These are phyloP conservation scores for Phainopepla nitens DNA, from an alignment of 2,113 vertebrate species.

Conservation along the genomic window DNA sequence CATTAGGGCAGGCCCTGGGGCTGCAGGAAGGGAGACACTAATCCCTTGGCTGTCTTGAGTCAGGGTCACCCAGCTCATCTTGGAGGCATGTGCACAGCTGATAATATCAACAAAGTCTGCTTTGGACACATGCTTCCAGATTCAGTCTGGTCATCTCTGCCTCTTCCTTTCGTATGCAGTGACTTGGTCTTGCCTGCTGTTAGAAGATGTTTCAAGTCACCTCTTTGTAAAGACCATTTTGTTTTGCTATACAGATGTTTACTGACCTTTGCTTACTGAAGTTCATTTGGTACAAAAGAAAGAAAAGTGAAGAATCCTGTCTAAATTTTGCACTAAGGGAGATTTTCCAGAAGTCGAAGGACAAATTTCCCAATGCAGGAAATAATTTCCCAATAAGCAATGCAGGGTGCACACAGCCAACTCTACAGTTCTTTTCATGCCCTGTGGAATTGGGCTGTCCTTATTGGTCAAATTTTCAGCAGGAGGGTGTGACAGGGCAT, in stretches of 20 bases:
- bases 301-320: neutral
- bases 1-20: neutral
- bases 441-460: neutral
- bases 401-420: neutral
- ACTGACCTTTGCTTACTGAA: neutral
- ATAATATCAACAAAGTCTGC: neutral
- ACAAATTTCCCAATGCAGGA: neutral
- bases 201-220: neutral
- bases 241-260: neutral
- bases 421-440: neutral
- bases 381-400: neutral
- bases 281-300: neutral
- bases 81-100: neutral
- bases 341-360: neutral
- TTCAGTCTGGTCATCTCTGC: neutral
- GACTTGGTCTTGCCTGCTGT: neutral
- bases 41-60: neutral
- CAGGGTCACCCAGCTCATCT: neutral
- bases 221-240: neutral
- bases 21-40: neutral
- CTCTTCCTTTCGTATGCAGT: neutral
- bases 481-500: neutral
- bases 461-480: neutral
- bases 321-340: neutral
- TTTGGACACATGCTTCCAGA: neutral